Evolutionary conservation across 2,888 invertebrate species (phyloP), one percentile per base, ranked within the genome.

Genomic region (Cataglyphis rosenhaueri): DNA sequence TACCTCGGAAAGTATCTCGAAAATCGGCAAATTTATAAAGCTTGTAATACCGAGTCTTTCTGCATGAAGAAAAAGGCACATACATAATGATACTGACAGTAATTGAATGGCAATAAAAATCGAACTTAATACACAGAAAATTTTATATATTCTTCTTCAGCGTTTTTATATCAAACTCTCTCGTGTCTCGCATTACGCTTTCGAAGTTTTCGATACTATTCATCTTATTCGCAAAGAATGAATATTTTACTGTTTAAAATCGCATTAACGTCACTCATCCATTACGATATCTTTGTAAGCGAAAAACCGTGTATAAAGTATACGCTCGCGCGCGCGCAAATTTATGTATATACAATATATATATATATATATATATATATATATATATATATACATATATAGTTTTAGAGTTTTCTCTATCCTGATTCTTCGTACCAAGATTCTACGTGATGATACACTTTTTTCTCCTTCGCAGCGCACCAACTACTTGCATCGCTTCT

Each of bases 371-470:
- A 29, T 29, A 44, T 29, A 29, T 29, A 29, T 29, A 29, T 29
- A 29, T 29, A 25, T 25, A 25, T 25, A 25, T 25, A 29, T 29
- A 29, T 2, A 48, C 0, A 8, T 57, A 76, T 76, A 75, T 48
- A 82, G 68, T 78, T 78, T 82, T 66, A 38, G 52, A 78, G 35
- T 65, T 74, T 29, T 59, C 68, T 35, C 29, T 68, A 64, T 71
- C 64, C 64, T 68, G 70, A 61, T 41, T 71, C 71, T 71, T 76
- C 61, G 48, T 55, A 55, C 73, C 66, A 32, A 70, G 66, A 81
- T 84, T 84, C 44, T 61, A 61, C 66, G 64, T 57, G 68, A 84
- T 74, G 73, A 81, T 85, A 81, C 70, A 73, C 79, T 64, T 76
- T 83, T 84, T 81, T 66, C 62, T 74, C 48, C 70, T 62, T 38